phyloP scores from a whole-genome alignment of 2,888 invertebrate species.

The Conomelus anceps region DNA sequence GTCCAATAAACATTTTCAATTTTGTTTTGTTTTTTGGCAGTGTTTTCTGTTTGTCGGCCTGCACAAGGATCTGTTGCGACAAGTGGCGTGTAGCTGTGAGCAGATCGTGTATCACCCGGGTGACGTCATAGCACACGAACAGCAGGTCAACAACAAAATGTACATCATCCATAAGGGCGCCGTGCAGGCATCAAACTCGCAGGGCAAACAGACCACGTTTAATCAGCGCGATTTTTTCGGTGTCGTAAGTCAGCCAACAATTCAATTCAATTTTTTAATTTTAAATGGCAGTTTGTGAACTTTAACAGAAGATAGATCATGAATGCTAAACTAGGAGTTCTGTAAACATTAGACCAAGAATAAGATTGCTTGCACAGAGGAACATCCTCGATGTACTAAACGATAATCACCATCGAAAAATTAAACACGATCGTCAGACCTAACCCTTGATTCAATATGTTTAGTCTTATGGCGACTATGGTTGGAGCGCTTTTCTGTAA shows the following conservation, averaged over 20 bases:
- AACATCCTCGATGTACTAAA: too few relatives aligned
- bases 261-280: too few relatives aligned
- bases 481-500: too few relatives aligned
- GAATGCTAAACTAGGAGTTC: too few relatives aligned
- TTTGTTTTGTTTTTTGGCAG: background rate
- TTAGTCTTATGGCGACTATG: too few relatives aligned
- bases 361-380: too few relatives aligned
- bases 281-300: too few relatives aligned
- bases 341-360: too few relatives aligned
- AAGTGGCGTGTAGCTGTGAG: background rate
- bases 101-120: background rate
- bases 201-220: background rate
- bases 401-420: too few relatives aligned
- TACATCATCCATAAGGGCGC: background rate
- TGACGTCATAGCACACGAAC: background rate
- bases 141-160: background rate
- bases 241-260: background rate
- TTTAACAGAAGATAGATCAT: too few relatives aligned
- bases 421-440: too few relatives aligned
- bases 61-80: background rate
- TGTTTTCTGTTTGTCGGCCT: constrained; percentile 1
- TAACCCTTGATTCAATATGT: too few relatives aligned
- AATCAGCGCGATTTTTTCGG: background rate
- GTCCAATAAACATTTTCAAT: background rate
- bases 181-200: background rate